These are phyloP conservation scores for Microctonus brassicae DNA, from an alignment of 2,888 invertebrate genomes.

Conservation along the genomic window DNA sequence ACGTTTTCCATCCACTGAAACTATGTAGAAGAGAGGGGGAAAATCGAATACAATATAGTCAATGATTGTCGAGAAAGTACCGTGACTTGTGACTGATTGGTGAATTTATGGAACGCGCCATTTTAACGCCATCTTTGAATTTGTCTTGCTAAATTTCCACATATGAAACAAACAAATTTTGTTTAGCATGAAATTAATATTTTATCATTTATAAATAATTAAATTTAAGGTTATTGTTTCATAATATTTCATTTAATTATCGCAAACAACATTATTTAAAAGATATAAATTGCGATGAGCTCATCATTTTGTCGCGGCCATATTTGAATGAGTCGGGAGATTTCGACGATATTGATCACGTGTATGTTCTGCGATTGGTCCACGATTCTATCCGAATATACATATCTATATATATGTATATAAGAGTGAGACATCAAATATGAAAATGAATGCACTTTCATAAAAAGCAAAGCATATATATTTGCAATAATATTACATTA, in stretches of 20 bases:
- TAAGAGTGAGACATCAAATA: too few relatives aligned
- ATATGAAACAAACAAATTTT: too few relatives aligned
- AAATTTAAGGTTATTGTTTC: too few relatives aligned
- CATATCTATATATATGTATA: not conserved
- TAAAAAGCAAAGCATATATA: too few relatives aligned
- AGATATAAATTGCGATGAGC: not conserved
- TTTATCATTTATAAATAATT: not conserved
- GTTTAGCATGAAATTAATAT: not conserved
- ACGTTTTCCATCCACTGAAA: not conserved
- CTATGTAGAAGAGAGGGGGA: not conserved
- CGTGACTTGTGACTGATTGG: not conserved
- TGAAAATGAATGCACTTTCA: too few relatives aligned
- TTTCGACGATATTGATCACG: conserved; percentile 40
- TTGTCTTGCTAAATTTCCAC: not conserved
- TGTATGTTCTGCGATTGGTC: conserved; percentile 23
- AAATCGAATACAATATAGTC: too few relatives aligned
- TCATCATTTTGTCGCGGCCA: conserved; percentile 42
- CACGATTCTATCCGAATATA: not conserved
- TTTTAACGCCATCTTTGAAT: not conserved
- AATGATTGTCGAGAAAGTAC: not conserved
- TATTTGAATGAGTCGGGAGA: conserved; percentile 54
- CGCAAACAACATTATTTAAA: too few relatives aligned
- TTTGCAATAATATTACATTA: too few relatives aligned
- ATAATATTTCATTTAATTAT: too few relatives aligned
- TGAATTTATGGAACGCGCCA: conserved; percentile 15